Base-by-base conservation (phyloP, 2,113 vertebrate species). In the Pseudonaja textilis region DNA sequence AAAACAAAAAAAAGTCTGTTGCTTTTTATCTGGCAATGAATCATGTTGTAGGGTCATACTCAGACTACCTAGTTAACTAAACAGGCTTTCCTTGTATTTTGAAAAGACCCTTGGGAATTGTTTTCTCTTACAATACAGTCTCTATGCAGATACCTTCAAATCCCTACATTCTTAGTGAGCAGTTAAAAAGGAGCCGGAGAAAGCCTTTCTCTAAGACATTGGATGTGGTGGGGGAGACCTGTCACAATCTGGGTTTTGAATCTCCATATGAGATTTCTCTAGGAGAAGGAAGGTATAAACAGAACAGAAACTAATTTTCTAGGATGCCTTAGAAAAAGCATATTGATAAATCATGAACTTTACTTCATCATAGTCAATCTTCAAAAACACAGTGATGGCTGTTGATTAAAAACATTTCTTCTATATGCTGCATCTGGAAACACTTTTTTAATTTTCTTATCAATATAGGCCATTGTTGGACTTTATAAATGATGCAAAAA, bases 1-100 rank as follows among this genome's bases (percentile, higher is more conserved):
- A 50, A 29, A 96, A 94, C 94, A 94, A 96, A 59, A 95, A 93
- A 96, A 94, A 88, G 1, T 88, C 91, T 90, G 96, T 96, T 92
- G 95, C 93, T 91, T 96, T 94, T 69, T 95, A 95, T 93, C 3
- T 1, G 92, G 90, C 89, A 89, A 88, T 52, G 92, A 93, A 96
- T 95, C 96, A 95, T 89, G 87, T 5, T 94, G 55, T 91, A 39
- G 61, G 64, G 45, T 95, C 89, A 88, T 61, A 45, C 39, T 85
- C 22, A 81, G 18, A 45, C 12, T 86, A 29, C 23, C 81, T n/a
- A 85, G 45, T 85, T 93, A 61, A 29, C 5, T n/a, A 52, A 34
- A 23, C 42, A 87, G 86, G 3, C 34, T 52, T 47, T 81, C 23
- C 25, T n/a, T 61, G 89, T 23, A 87, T 42, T 87, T 45, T 64